Evolutionary conservation across 2,797 vertebrate species (phyloP).

Genomic region (Knipowitschia caucasica): DNA sequence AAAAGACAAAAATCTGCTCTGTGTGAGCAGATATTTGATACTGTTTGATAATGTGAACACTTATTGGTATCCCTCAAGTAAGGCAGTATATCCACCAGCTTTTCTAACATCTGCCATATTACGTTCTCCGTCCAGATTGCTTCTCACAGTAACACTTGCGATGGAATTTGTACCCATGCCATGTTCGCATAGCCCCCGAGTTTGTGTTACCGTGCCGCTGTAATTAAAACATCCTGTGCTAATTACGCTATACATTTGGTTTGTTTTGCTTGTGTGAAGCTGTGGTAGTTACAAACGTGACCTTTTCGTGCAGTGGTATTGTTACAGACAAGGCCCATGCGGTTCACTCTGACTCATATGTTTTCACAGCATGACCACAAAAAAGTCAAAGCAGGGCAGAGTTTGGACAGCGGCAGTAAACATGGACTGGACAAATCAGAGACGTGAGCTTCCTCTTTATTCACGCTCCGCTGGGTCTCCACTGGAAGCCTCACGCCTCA

Average conservation of each 20-base stretch:
- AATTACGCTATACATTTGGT: constrained; percentile 15
- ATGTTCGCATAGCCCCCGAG: constrained; percentile 11
- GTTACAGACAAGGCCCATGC: constrained; percentile 7
- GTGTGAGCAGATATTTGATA: background rate
- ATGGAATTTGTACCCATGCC: background rate
- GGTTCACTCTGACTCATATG: constrained; percentile 8
- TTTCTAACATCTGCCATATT: background rate
- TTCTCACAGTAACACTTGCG: background rate
- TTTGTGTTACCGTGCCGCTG: constrained; percentile 11
- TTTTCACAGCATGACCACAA: constrained; percentile 13
- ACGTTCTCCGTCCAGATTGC: background rate
- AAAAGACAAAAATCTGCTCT: too few relatives aligned
- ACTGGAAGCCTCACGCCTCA: too few relatives aligned
- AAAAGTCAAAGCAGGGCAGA: constrained; percentile 1
- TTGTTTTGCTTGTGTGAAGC: constrained; percentile 1
- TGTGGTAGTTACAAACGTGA: constrained; percentile 2
- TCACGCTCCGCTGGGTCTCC: too few relatives aligned
- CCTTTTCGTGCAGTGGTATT: constrained; percentile 6
- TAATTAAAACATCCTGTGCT: constrained; percentile 18
- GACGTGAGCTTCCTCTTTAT: constrained; percentile 21
- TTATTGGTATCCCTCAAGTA: background rate
- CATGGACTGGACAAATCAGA: constrained; percentile 4
- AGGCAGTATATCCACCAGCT: background rate
- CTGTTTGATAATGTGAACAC: background rate
- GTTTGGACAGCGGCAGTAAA: constrained; percentile 5